A percentile compares a stretch with the other conserved stretches of the same genome.
These are phyloP conservation scores for Todiramphus chloris DNA, from an alignment of 2,113 vertebrate genomes.

Conservation along the genomic window DNA sequence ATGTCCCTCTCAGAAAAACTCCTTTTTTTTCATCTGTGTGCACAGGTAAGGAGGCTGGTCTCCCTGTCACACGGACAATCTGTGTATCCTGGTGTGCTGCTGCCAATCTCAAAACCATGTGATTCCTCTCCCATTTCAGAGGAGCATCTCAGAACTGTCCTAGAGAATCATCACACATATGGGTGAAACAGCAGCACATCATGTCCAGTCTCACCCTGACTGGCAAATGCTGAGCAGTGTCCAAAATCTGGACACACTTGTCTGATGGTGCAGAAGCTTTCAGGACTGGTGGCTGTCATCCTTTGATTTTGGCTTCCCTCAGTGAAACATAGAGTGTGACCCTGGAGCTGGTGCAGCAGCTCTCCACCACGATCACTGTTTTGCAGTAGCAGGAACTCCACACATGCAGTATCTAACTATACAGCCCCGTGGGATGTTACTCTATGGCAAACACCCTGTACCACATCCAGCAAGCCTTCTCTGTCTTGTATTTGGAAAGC, in stretches of 20 bases:
- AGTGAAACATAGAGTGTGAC: neutral
- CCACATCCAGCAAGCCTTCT: neutral
- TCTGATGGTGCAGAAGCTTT: neutral
- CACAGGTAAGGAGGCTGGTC: neutral
- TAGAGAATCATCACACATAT: neutral
- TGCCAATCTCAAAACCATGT: neutral
- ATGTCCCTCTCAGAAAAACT: neutral
- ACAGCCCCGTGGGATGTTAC: neutral
- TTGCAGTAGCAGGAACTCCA: neutral
- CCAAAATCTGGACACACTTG: neutral
- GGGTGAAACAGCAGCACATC: neutral
- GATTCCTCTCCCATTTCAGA: neutral
- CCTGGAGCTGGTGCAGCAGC: neutral
- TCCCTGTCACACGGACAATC: rapidly evolving
- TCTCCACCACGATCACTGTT: neutral
- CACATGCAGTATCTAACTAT: neutral
- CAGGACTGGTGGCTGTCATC: neutral
- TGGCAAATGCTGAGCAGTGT: neutral
- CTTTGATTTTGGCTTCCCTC: neutral
- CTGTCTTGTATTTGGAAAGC: neutral
- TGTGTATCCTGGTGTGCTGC: neutral
- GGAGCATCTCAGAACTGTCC: neutral
- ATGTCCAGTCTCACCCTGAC: neutral
- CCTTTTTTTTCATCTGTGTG: neutral
- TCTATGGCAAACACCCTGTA: neutral